A percentile compares a stretch with the other conserved stretches of the same genome.
phyloP scores from a whole-genome alignment of 2,888 invertebrate species.

The Noctua pronuba region DNA sequence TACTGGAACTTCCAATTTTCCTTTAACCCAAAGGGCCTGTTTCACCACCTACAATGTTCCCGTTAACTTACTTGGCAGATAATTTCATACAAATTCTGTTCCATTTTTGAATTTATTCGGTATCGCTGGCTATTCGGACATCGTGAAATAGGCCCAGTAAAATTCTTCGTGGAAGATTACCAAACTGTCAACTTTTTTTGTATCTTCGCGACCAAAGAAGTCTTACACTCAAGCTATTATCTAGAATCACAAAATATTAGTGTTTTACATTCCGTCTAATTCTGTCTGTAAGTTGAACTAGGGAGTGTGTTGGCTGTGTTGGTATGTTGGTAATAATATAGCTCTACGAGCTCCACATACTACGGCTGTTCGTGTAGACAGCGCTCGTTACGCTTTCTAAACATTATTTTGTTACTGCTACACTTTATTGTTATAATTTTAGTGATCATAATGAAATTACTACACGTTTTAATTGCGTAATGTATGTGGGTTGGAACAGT shows the following conservation, averaged over 20 bases:
- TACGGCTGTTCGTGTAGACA: slow-evolving; percentile 46
- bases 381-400: slow-evolving; percentile 83
- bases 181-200: not conserved
- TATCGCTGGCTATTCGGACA: not conserved
- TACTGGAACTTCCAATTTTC: not conserved
- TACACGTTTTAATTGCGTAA: slow-evolving; percentile 71
- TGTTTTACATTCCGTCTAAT: slow-evolving; percentile 1
- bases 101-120: not conserved
- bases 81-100: not conserved
- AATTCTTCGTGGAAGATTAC: slow-evolving; percentile 1
- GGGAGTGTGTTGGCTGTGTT: slow-evolving; percentile 6
- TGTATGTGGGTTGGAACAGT: slow-evolving; percentile 35
- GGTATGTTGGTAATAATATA: slow-evolving; percentile 57
- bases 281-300: not conserved
- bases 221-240: not conserved
- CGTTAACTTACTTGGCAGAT: not conserved
- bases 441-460: slow-evolving; percentile 75
- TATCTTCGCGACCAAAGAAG: too few species aligned
- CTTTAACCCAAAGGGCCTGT: not conserved
- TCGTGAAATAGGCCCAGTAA: not conserved
- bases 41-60: not conserved
- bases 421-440: slow-evolving; percentile 73
- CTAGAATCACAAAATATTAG: not conserved
- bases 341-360: slow-evolving; percentile 20
- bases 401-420: slow-evolving; percentile 77